Base-by-base conservation (phyloP, 2,113 vertebrate species). In the Cyrtonyx montezumae region DNA sequence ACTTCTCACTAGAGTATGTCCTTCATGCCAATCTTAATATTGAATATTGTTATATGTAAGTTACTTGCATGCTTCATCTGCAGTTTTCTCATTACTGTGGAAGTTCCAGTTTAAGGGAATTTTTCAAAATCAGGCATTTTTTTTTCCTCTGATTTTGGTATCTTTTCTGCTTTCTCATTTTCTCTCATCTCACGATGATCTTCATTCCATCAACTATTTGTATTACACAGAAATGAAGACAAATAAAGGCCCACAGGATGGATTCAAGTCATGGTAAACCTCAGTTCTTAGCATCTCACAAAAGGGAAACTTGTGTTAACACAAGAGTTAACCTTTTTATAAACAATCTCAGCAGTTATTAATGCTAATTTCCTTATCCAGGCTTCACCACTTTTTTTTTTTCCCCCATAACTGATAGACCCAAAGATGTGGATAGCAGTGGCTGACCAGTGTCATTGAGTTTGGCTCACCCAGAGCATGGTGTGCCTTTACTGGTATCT, bases 1-100 rank as follows among this genome's bases (percentile, higher is more conserved):
- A 0, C 2, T 0, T 34, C 46, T 28, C 10, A 2, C 34, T n/a
- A 4, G 5, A 9, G 8, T 5, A 22, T 49, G 8, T n/a, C 51
- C 30, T 53, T 43, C 9, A 22, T 6, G 2, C 25, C 46, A 1
- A 1, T 30, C 42, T 13, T 42, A 7, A 0, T 11, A 19, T 2
- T 30, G 45, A 25, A 0, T 5, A 8, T 23, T 13, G 14, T 42
- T 58, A 21, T 14, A 32, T 23, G 13, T 37, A 61, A 36, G 36
- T 18, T 56, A 36, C 28, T 25, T 78, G 88, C 20, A 2, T 3
- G 8, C 8, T 88, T 34, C 51, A 37, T 46, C 56, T 45, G 7
- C 28, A 15, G 43, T 37, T 17, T 37, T 32, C 43, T 26, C n/a
- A 17, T 32, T 10, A 15, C n/a, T 79, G 11, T 9, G 17, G 71